Percentiles rank a stretch among this genome's conserved stretches.
Conservation (phyloP, 2,888 invertebrate genomes). For the Hydraecia micacea region DNA sequence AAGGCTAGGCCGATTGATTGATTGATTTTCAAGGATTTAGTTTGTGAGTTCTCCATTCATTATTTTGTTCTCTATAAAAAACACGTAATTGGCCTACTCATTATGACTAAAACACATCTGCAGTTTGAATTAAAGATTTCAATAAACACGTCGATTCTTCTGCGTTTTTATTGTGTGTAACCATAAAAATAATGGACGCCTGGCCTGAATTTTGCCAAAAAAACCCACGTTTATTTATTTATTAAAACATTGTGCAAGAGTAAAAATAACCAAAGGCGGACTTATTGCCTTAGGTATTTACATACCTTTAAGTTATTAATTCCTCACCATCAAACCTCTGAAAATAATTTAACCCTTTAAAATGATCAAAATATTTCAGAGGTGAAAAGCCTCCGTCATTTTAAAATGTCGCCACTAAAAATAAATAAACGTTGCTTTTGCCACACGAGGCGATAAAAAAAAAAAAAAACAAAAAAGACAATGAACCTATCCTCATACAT, state of each 20-base stretch:
- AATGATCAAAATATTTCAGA: not conserved
- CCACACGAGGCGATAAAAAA: conserved; percentile 17
- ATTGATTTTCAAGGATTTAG: conserved; percentile 1
- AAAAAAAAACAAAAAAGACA: conserved; percentile 45
- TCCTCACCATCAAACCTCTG: not conserved
- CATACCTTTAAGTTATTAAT: not conserved
- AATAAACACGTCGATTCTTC: not conserved
- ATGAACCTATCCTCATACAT: conserved; percentile 56
- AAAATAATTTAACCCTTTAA: not conserved
- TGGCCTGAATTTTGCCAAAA: not conserved
- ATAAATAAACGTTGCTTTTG: conserved; percentile 10
- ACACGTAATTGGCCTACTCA: too few species aligned
- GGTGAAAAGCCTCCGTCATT: not conserved
- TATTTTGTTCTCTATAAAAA: not conserved
- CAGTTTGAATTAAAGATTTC: not conserved
- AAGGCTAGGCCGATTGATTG: not conserved
- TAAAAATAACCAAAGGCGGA: too few species aligned
- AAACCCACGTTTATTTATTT: not conserved
- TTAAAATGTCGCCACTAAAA: conserved; percentile 29
- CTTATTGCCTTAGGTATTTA: not conserved
- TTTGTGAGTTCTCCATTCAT: not conserved
- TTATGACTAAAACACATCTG: not conserved
- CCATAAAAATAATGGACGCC: not conserved
- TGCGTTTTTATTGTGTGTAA: too few species aligned
- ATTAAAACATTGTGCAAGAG: not conserved